Conservation (phyloP, 2,888 invertebrate species). For the Petrophora chlorosata region DNA sequence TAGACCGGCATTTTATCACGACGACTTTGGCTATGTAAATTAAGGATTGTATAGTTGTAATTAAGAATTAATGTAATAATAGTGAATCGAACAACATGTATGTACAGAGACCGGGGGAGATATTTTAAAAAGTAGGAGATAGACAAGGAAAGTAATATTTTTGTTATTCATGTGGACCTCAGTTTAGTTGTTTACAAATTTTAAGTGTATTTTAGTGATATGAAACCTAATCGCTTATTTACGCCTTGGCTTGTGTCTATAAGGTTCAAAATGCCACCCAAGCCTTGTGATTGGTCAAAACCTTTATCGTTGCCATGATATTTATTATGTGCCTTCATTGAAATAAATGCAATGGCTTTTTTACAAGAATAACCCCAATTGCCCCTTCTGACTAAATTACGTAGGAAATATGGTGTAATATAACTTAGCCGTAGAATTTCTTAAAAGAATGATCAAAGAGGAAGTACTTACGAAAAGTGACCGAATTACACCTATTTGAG, state of each 20-base stretch:
- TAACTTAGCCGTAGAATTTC: slow-evolving; percentile 4
- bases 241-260: too few species aligned
- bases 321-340: slow-evolving; percentile 1
- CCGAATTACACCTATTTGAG: not conserved
- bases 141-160: slow-evolving; percentile 9
- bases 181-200: slow-evolving; percentile 11
- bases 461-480: not conserved
- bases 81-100: slow-evolving; percentile 26
- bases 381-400: not conserved
- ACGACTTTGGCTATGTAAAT: slow-evolving; percentile 54
- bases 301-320: not conserved
- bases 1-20: too few species aligned
- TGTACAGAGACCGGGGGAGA: slow-evolving; percentile 38
- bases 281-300: too few species aligned
- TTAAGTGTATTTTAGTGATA: not conserved
- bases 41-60: slow-evolving; percentile 52
- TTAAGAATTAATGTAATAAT: slow-evolving; percentile 21
- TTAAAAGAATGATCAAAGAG: slow-evolving; percentile 9
- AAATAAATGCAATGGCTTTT: not conserved
- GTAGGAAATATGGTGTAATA: slow-evolving; percentile 8
- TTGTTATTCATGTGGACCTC: slow-evolving; percentile 13
- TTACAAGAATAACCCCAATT: too few species aligned
- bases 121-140: slow-evolving; percentile 19
- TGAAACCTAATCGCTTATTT: too few species aligned
- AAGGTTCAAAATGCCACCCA: too few species aligned